Percentiles rank a stretch among this genome's conserved stretches.
Evolutionary conservation across 2,797 vertebrate species (phyloP).

Genomic region (Enteromius paludinosus): DNA sequence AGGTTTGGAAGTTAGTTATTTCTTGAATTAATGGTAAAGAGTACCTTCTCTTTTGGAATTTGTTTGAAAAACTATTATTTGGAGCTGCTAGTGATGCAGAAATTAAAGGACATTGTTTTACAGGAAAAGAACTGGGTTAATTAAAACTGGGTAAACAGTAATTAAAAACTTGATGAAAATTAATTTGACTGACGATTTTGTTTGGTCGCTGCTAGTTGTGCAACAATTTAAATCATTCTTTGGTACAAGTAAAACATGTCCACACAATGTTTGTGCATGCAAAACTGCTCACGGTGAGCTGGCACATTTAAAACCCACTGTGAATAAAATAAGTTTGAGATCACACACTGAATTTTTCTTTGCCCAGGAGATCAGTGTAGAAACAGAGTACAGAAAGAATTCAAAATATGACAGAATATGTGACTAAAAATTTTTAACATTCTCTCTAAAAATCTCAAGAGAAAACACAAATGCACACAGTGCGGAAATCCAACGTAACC

Average conservation of each 20-base stretch:
- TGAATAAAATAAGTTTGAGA: slow-evolving; percentile 38
- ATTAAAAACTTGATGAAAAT: not conserved
- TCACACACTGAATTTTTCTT: not conserved
- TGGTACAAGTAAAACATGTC: not conserved
- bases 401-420: slow-evolving; percentile 27
- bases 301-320: slow-evolving; percentile 35
- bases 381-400: slow-evolving; percentile 36
- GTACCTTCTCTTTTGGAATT: not conserved
- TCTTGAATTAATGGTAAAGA: not conserved
- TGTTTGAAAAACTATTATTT: not conserved
- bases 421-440: slow-evolving; percentile 27
- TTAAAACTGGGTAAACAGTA: not conserved
- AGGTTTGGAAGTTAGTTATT: not conserved
- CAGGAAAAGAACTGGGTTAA: not conserved
- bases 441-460: slow-evolving; percentile 40
- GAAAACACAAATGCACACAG: slow-evolving; percentile 31
- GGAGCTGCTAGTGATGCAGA: not conserved
- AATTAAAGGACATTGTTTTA: not conserved
- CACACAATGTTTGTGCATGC: slow-evolving; percentile 12
- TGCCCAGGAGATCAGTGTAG: slow-evolving; percentile 32
- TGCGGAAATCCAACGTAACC: not conserved
- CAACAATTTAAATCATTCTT: not conserved
- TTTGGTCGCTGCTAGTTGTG: not conserved
- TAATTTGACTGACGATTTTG: not conserved
- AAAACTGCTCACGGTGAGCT: slow-evolving; percentile 9